Base-by-base conservation (phyloP, 2,113 vertebrate genomes). In the Polypterus bichir region DNA sequence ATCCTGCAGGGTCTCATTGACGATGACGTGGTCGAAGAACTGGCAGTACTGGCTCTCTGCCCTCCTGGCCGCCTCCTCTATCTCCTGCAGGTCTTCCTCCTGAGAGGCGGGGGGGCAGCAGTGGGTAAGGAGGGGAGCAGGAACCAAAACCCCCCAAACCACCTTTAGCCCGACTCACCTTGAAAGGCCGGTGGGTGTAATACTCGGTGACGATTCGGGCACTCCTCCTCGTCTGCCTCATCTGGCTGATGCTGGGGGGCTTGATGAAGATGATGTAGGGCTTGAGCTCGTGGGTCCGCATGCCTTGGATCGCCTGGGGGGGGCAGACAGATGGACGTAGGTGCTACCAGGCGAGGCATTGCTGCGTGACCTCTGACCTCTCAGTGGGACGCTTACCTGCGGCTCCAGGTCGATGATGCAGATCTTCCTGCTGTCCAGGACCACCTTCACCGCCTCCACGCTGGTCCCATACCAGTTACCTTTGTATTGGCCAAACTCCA, bases 51-150 rank as follows among this genome's bases (percentile, higher is more conserved):
- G 89, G 58, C 74, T 77, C 77, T 95, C 93, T 59, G 96, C 89
- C 78, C 87, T 93, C 27, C 78, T 83, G 6, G 88, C 89, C 0
- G 82, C 78, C 6, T 97, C 91, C 62, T 94, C 89, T 69, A 95
- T 94, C 66, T 97, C 92, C 76, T 91, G 84, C 68, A 93, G 85
- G 59, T 98, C 95, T 78, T 97, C 93, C 51, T 94, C 92, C 96
- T 99, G 76, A 0, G 3, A 61, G 68, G 66, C 9, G 56, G 49
- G 48, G 6, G 61, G 62, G 54, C 9, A 44, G 47, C 54, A 62
- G 57, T 5, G 11, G 7, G 11, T 5, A 6, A 10, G 47, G 7
- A 8, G 52, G n/a, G 52, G 52, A n/a, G 7, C 27, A 27, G 27
- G 27, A 27, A 27, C 27, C 27, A 2, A 27, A 27, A 27, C 27